A percentile compares a stretch with the other conserved stretches of the same genome.
Evolutionary conservation across 2,113 vertebrate genomes (phyloP).

Genomic region (Chaenogobius annularis): DNA sequence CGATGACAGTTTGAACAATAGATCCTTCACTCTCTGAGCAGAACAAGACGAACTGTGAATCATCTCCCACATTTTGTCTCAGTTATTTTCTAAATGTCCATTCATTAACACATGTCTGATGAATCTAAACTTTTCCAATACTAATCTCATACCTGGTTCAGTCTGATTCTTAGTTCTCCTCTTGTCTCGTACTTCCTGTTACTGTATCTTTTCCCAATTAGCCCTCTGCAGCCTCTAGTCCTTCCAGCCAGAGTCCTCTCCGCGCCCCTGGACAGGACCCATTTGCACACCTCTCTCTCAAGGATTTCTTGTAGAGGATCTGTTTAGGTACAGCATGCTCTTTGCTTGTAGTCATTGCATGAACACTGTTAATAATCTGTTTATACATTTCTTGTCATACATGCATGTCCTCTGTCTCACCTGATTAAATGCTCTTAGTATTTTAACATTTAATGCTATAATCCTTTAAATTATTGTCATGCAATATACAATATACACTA

Average conservation of each 20-base stretch:
- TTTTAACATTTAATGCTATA: conserved; percentile 6
- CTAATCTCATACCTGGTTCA: conserved; percentile 67
- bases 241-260: conserved; percentile 99
- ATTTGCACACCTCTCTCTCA: conserved; percentile 99
- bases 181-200: conserved; percentile 83
- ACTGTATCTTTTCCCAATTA: conserved; percentile 80
- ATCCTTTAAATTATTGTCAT: conserved; percentile 1
- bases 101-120: conserved; percentile 53
- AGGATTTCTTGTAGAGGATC: conserved; percentile 99
- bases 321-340: conserved; percentile 92
- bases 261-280: conserved; percentile 98
- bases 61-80: conserved; percentile 55
- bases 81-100: conserved; percentile 15
- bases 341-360: conserved; percentile 52
- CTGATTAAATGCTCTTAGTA: conserved; percentile 17
- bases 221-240: conserved; percentile 99
- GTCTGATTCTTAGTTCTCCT: conserved; percentile 79
- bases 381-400: conserved; percentile 4
- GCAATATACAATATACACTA: neutral
- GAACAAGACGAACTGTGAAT: conserved; percentile 57
- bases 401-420: conserved; percentile 15
- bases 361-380: conserved; percentile 22
- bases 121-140: conserved; percentile 53
- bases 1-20: conserved; percentile 61
- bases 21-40: conserved; percentile 51